Percentiles rank a stretch among this genome's conserved stretches.
Conservation (phyloP, 2,888 invertebrate genomes). For the Habrosyne pyritoides region DNA sequence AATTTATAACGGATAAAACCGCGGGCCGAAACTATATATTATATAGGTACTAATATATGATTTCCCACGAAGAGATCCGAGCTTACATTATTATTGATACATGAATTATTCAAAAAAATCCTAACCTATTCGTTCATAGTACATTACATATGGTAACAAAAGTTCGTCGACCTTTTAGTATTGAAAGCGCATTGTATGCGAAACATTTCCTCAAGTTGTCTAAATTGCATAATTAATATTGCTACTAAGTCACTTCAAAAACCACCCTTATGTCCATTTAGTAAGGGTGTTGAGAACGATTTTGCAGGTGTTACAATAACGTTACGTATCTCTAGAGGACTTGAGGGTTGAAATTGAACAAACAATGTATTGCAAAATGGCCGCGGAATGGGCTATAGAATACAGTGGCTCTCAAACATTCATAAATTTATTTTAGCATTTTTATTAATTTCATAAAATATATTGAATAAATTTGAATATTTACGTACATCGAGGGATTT, state of each 20-base stretch:
- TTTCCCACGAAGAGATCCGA: no score
- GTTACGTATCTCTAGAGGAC: constrained; percentile 57
- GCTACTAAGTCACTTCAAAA: constrained; percentile 23
- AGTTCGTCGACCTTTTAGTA: constrained; percentile 28
- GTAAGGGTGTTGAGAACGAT: constrained; percentile 27
- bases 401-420: constrained; percentile 52
- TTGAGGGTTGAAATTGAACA: constrained; percentile 71
- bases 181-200: constrained; percentile 19
- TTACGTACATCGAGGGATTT: no score
- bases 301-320: constrained; percentile 35
- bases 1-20: no score
- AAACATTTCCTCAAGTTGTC: constrained; percentile 48
- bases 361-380: constrained; percentile 79
- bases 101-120: constrained; percentile 20
- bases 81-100: no score
- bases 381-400: constrained; percentile 54
- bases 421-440: background rate
- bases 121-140: no score
- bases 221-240: constrained; percentile 38
- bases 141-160: no score
- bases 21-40: no score
- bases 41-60: no score
- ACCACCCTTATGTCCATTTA: constrained; percentile 26
- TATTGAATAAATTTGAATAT: no score
- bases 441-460: no score